phyloP scores from a whole-genome alignment of 2,797 vertebrate species.

The Steatocranus sp. region DNA sequence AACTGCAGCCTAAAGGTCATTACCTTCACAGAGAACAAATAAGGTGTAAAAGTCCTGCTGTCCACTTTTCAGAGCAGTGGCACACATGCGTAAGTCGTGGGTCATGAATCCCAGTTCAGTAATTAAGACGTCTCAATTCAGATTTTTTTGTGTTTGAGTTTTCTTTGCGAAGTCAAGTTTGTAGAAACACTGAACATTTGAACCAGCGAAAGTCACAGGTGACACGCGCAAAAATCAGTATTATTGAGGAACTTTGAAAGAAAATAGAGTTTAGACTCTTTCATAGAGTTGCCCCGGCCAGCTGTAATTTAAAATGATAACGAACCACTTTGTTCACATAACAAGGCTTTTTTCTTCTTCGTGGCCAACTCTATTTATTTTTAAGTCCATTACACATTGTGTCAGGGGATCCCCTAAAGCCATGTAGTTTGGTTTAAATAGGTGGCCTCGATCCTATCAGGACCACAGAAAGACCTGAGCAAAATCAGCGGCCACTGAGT shows the following conservation, averaged over 20 bases:
- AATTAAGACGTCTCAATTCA: neutral
- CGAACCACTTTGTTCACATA: neutral
- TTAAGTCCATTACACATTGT: neutral
- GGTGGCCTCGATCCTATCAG: neutral
- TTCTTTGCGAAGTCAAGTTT: neutral
- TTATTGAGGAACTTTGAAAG: neutral
- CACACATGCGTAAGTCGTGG: neutral
- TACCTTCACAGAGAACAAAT: conserved; percentile 34
- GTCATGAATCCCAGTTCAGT: neutral
- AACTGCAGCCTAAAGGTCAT: conserved; percentile 25
- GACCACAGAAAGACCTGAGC: neutral
- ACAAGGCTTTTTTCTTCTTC: neutral
- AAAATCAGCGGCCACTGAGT: neutral
- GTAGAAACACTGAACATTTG: neutral
- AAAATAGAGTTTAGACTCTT: neutral
- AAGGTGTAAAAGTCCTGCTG: neutral
- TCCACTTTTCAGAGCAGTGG: neutral
- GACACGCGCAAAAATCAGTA: neutral
- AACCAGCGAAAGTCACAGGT: neutral
- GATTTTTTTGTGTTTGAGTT: neutral
- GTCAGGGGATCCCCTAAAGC: neutral
- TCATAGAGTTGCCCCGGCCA: neutral
- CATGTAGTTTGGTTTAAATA: conserved; percentile 4
- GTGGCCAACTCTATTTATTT: neutral
- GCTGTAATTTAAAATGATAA: neutral